Percentiles rank a stretch among this genome's conserved stretches.
Evolutionary conservation across 2,113 vertebrate genomes (phyloP).

Genomic region (Sciurus niger): DNA sequence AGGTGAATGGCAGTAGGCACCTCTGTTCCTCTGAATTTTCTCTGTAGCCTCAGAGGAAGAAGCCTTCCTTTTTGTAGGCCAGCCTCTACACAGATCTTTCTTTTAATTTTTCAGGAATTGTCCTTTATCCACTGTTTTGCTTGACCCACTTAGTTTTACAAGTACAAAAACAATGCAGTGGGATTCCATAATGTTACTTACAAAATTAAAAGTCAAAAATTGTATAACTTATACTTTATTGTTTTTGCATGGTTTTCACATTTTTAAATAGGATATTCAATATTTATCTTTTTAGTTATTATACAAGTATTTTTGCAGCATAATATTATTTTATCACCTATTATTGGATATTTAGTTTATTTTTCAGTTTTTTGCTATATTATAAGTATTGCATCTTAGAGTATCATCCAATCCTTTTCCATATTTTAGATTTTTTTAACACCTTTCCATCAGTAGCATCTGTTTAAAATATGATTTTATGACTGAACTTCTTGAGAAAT

Average conservation of each 20-base stretch:
- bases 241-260: not conserved
- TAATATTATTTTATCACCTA: not conserved
- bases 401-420: not conserved
- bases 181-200: not conserved
- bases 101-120: not conserved
- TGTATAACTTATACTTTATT: not conserved
- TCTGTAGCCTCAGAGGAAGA: not conserved
- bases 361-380: not conserved
- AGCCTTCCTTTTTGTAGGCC: not conserved
- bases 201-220: not conserved
- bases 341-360: not conserved
- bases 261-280: not conserved
- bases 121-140: not conserved
- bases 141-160: not conserved
- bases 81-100: not conserved
- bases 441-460: not conserved
- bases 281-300: not conserved
- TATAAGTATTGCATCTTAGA: slow-evolving; percentile 25
- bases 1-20: not conserved
- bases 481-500: not conserved
- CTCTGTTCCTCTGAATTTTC: not conserved
- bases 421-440: not conserved
- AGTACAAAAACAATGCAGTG: not conserved
- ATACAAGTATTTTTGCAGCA: not conserved
- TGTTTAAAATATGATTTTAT: not conserved